phyloP scores from a whole-genome alignment of 2,797 vertebrate genomes.

The Alauda arvensis region DNA sequence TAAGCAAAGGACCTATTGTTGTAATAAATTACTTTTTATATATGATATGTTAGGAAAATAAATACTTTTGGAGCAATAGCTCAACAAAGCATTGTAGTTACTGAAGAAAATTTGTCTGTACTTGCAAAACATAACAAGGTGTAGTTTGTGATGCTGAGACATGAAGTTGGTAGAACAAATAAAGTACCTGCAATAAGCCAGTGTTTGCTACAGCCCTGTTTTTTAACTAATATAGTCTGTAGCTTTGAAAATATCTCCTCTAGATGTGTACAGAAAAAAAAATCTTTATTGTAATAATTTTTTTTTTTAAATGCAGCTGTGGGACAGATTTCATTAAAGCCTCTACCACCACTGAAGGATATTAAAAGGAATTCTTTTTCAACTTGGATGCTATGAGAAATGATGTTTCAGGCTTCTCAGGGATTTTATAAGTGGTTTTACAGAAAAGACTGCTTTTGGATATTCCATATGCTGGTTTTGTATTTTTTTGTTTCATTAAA shows the following conservation, averaged over 20 bases:
- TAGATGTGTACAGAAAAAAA: neutral
- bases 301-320: neutral
- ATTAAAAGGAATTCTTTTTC: slow-evolving; percentile 48
- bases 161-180: neutral
- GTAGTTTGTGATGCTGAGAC: neutral
- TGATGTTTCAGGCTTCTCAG: neutral
- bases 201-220: neutral
- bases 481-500: neutral
- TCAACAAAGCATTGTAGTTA: neutral
- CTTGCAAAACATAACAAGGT: neutral
- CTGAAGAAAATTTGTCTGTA: neutral
- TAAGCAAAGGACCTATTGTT: neutral
- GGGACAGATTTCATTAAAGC: neutral
- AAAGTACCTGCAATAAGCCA: neutral
- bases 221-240: neutral
- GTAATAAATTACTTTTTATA: neutral
- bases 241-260: neutral
- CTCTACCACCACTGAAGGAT: neutral
- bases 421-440: neutral
- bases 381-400: slow-evolving; percentile 29
- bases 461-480: neutral
- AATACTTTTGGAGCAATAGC: neutral
- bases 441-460: neutral
- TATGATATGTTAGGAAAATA: neutral
- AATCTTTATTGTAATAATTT: neutral